Evolutionary conservation across 35 echinoderm and acorn worm species (phyloP).

Genomic region (Patiria miniata): DNA sequence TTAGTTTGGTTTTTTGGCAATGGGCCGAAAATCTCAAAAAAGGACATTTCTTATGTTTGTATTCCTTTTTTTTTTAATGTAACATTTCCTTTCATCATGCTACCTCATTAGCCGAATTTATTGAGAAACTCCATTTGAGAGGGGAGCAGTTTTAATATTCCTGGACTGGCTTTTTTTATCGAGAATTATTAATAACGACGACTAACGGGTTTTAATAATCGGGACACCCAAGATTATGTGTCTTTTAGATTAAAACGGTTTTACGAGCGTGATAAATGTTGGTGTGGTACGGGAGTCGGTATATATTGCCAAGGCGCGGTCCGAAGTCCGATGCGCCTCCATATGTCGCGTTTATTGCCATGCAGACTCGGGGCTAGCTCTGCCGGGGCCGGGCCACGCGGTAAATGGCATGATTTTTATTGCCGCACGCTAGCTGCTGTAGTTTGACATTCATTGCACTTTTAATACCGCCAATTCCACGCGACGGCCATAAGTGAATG

Average conservation of each 20-base stretch:
- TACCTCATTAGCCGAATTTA: too few species aligned
- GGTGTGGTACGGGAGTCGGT: background rate
- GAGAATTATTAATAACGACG: constrained; percentile 17
- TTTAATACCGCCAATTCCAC: constrained; percentile 25
- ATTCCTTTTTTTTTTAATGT: too few species aligned
- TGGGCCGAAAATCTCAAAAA: too few species aligned
- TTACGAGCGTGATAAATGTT: constrained; percentile 15
- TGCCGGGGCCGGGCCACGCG: background rate
- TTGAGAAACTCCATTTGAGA: too few species aligned
- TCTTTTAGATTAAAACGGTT: constrained; percentile 29
- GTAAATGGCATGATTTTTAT: constrained; percentile 26
- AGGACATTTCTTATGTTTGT: too few species aligned
- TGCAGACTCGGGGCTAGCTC: background rate
- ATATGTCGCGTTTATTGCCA: constrained; percentile 30
- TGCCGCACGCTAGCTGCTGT: background rate
- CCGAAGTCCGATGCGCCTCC: constrained; percentile 3
- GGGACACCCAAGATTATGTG: constrained; percentile 19
- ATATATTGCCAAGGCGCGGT: too few species aligned
- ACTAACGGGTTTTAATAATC: background rate
- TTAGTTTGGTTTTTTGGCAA: too few species aligned
- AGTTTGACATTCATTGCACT: constrained; percentile 25
- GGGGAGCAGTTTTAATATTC: too few species aligned
- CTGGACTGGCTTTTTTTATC: background rate
- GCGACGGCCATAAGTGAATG: constrained; percentile 11
- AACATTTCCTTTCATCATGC: too few species aligned